Evolutionary conservation across 2,797 vertebrate species (phyloP).

Genomic region (Acropternis orthonyx): DNA sequence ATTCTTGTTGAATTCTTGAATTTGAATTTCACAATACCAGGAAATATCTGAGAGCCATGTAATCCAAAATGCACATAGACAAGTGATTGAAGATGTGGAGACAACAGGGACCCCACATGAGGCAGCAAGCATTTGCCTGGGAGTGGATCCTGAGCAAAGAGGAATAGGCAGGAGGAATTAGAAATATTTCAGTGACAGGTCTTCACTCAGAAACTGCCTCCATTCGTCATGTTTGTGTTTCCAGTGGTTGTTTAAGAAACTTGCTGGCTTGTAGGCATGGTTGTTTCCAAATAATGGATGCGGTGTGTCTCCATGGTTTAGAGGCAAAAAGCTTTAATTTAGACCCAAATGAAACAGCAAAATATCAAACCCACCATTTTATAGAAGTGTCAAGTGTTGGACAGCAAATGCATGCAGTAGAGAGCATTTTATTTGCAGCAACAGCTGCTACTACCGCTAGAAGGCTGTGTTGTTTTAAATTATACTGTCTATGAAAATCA

Average conservation of each 20-base stretch:
- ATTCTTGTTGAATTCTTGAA: not conserved
- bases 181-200: not conserved
- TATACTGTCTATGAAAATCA: not conserved
- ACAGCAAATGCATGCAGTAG: not conserved
- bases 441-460: not conserved
- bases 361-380: not conserved
- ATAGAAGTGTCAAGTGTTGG: not conserved
- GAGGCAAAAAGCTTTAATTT: not conserved
- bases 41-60: not conserved
- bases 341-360: not conserved
- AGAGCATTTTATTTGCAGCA: constrained; percentile 1
- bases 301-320: not conserved
- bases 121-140: not conserved
- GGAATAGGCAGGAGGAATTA: not conserved
- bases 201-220: not conserved
- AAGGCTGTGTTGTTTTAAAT: constrained; percentile 19
- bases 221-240: not conserved
- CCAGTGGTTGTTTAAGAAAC: not conserved
- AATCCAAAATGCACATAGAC: not conserved
- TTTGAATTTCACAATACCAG: not conserved
- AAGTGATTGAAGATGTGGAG: not conserved
- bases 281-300: not conserved
- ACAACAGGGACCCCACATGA: not conserved
- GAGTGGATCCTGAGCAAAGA: not conserved
- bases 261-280: not conserved